A percentile compares a stretch with the other conserved stretches of the same genome.
Conservation (phyloP, 2,888 invertebrate genomes). For the Chouioia cunea region DNA sequence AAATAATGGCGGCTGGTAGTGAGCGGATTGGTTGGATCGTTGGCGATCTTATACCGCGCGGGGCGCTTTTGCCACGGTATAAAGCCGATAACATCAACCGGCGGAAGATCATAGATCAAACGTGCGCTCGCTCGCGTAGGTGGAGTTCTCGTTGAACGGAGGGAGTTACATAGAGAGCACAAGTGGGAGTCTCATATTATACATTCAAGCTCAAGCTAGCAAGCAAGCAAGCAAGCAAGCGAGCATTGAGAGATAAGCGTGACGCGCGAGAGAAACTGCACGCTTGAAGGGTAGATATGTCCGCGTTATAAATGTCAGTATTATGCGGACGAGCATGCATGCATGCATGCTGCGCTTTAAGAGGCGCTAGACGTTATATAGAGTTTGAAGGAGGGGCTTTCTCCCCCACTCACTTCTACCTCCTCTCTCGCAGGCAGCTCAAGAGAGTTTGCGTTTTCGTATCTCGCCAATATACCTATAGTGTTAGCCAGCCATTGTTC, state of each 20-base stretch:
- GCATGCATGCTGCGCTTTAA: conserved; percentile 35
- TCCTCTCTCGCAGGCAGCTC: too few relatives aligned
- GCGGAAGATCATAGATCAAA: conserved; percentile 66
- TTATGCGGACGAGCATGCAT: conserved; percentile 62
- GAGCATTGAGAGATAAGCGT: conserved; percentile 50
- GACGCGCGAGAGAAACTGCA: conserved; percentile 49
- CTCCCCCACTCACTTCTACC: too few relatives aligned
- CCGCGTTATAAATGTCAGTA: conserved; percentile 68
- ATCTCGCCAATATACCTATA: neutral
- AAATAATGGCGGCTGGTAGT: conserved; percentile 40
- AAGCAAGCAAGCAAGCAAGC: conserved; percentile 47
- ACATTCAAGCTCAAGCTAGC: conserved; percentile 62
- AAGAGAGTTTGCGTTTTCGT: too few relatives aligned
- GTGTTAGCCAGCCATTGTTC: neutral
- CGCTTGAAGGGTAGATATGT: conserved; percentile 66
- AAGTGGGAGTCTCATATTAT: conserved; percentile 66
- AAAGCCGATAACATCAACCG: neutral
- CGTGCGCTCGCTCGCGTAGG: conserved; percentile 50
- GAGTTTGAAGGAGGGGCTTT: too few relatives aligned
- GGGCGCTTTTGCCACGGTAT: conserved; percentile 26
- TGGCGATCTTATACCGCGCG: conserved; percentile 7
- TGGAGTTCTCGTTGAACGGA: too few relatives aligned
- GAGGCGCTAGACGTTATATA: too few relatives aligned
- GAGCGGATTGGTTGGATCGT: conserved; percentile 12
- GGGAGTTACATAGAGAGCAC: neutral